Evolutionary conservation across 2,113 vertebrate species (phyloP).

Genomic region (Pseudopipra pipra): DNA sequence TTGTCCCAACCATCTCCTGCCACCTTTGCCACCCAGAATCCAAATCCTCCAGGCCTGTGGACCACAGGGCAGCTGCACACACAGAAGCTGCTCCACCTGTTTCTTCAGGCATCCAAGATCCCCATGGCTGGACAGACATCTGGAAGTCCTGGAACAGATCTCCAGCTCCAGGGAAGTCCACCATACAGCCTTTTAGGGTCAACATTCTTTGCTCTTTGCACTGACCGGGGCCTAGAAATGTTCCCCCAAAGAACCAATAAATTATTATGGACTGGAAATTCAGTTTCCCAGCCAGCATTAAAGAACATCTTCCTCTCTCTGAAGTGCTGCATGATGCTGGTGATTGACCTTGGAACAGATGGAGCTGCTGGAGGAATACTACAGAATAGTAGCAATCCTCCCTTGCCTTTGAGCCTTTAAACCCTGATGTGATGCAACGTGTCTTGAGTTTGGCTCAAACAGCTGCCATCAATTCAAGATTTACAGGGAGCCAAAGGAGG

Average conservation of each 20-base stretch:
- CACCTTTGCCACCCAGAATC: neutral
- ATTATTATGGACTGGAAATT: constrained; percentile 4
- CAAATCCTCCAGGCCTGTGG: neutral
- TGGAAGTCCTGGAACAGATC: neutral
- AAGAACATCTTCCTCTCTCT: constrained; percentile 28
- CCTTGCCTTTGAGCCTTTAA: constrained; percentile 59
- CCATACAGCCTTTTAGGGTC: neutral
- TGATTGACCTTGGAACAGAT: constrained; percentile 52
- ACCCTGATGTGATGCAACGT: constrained; percentile 46
- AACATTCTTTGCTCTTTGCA: neutral
- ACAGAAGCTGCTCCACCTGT: neutral
- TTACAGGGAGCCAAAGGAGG: constrained; percentile 54
- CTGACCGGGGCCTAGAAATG: neutral
- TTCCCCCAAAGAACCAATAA: neutral
- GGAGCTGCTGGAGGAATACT: constrained; percentile 53
- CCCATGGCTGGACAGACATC: neutral
- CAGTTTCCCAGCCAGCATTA: neutral
- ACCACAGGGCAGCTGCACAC: neutral
- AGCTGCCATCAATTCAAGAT: constrained; percentile 56
- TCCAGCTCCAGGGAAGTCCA: neutral
- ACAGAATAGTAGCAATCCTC: constrained; percentile 38
- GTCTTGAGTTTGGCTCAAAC: constrained; percentile 58
- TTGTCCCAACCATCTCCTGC: neutral
- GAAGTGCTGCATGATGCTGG: constrained; percentile 33
- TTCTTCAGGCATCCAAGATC: neutral